Evolutionary conservation across 64 coral and sea anemone genomes (phyloP).

Genomic region (Orbicella faveolata): DNA sequence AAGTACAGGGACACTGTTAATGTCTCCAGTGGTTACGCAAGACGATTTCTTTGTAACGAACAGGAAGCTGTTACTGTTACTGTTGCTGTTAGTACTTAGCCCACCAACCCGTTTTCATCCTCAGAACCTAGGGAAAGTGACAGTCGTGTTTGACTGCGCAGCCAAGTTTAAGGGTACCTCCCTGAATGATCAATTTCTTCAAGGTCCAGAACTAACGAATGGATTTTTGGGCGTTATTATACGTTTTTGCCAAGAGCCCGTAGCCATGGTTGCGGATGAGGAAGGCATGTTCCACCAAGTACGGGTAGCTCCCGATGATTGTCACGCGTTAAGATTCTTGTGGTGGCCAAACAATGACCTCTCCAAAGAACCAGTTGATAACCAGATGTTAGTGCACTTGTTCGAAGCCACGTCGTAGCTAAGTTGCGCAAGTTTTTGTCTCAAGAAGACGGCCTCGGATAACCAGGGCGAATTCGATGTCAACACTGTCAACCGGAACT

Average conservation of each 20-base stretch:
- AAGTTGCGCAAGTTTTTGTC: too few relatives aligned
- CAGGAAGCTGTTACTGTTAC: too few relatives aligned
- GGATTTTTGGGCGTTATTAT: background rate
- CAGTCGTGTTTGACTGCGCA: background rate
- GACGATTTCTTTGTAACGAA: background rate
- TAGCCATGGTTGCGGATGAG: background rate
- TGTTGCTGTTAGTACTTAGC: too few relatives aligned
- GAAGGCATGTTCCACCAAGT: constrained; percentile 65
- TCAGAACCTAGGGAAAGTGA: background rate
- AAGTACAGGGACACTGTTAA: constrained; percentile 14
- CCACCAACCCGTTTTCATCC: too few relatives aligned
- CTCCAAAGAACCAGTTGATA: constrained; percentile 6
- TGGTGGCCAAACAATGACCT: constrained; percentile 64
- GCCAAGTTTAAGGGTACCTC: background rate
- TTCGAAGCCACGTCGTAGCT: too few relatives aligned
- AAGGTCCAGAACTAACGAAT: background rate
- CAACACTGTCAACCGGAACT: constrained; percentile 18
- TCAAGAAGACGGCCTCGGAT: constrained; percentile 21
- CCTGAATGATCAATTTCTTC: background rate
- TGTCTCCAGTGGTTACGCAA: constrained; percentile 5
- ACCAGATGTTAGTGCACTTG: too few relatives aligned
- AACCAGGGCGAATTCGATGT: constrained; percentile 2
- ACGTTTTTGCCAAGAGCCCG: background rate
- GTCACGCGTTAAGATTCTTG: constrained; percentile 54
- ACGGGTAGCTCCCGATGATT: constrained; percentile 28